Percentiles rank a stretch among this genome's conserved stretches.
These are phyloP conservation scores for Cotesia glomerata DNA, from an alignment of 1,140 invertebrate genomes.

Conservation along the genomic window DNA sequence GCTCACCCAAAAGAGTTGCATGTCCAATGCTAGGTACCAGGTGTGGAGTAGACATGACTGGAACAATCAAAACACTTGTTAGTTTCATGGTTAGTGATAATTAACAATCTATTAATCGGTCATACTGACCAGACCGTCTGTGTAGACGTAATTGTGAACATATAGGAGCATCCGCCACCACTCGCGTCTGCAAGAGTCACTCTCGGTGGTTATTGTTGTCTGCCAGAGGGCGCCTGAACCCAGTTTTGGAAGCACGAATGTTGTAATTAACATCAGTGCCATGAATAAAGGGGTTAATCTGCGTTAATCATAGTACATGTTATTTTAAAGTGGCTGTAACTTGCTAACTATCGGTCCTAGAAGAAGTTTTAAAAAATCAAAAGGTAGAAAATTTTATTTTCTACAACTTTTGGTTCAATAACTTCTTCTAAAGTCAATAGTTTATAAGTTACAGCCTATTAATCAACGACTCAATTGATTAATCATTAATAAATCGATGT, in stretches of 20 bases:
- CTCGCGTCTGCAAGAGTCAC: conserved; percentile 54
- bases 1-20: conserved; percentile 53
- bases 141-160: conserved; percentile 67
- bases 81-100: no score
- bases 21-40: conserved; percentile 59
- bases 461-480: no score
- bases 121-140: conserved; percentile 45
- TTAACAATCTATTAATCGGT: no score
- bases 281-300: conserved; percentile 61
- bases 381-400: no score
- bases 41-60: conserved; percentile 52
- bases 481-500: no score
- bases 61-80: background rate
- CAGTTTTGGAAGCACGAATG: conserved; percentile 51
- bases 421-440: no score
- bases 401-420: no score
- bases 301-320: background rate
- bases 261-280: conserved; percentile 53
- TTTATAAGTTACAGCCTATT: no score
- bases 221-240: conserved; percentile 59
- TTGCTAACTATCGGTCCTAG: no score
- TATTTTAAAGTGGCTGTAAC: background rate
- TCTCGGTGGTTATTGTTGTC: conserved; percentile 28
- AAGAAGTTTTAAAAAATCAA: no score
- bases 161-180: conserved; percentile 70